Conservation (phyloP, 1,140 invertebrate species). For the Monomorium pharaonis region DNA sequence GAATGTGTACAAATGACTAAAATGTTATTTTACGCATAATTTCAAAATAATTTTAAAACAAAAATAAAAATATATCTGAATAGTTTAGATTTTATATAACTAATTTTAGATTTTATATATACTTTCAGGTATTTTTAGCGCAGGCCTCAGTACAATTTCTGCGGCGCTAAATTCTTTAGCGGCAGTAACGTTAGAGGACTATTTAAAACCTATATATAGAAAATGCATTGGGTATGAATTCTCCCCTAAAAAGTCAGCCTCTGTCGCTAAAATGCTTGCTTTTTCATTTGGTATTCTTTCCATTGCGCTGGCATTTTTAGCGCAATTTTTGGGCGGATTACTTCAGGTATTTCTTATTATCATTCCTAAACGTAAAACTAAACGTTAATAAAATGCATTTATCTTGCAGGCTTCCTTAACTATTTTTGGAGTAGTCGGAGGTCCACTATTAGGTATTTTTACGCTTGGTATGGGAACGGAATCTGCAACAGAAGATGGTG, state of each 20-base stretch:
- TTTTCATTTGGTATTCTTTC: slow-evolving; percentile 89
- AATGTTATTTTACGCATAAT: not conserved
- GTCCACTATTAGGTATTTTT: slow-evolving; percentile 92
- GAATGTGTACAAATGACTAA: not conserved
- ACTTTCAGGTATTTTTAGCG: slow-evolving; percentile 90
- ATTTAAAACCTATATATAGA: slow-evolving; percentile 86
- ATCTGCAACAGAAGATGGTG: slow-evolving; percentile 89
- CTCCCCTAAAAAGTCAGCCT: slow-evolving; percentile 75
- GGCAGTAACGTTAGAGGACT: slow-evolving; percentile 95
- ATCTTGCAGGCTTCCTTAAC: slow-evolving; percentile 89
- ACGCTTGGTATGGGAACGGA: slow-evolving; percentile 91
- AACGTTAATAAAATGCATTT: not conserved
- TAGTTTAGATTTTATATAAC: not conserved
- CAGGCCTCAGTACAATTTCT: slow-evolving; percentile 94
- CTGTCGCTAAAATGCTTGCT: slow-evolving; percentile 88
- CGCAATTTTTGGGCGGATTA: slow-evolving; percentile 90
- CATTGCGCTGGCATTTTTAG: slow-evolving; percentile 90
- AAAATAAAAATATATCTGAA: no score
- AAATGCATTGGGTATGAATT: slow-evolving; percentile 69
- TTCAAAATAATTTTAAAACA: not conserved
- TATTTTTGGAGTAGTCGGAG: slow-evolving; percentile 93
- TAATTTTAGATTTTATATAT: not conserved
- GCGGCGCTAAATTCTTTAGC: slow-evolving; percentile 94
- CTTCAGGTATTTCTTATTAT: slow-evolving; percentile 80
- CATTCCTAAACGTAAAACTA: not conserved